Evolutionary conservation across 2,888 invertebrate species (phyloP).

Genomic region (Drosophila formosana): DNA sequence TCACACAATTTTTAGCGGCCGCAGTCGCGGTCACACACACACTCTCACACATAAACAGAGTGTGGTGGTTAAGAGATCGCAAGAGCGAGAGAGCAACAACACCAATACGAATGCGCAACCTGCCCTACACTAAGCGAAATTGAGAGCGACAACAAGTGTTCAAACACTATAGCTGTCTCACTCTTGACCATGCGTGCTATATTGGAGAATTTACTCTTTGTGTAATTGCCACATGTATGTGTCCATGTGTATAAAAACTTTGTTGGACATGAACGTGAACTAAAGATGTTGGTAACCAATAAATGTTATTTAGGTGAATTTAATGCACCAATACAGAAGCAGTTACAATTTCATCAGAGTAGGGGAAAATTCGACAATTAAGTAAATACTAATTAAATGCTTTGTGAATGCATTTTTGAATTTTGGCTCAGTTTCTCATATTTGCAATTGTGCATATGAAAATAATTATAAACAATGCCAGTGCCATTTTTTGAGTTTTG

Average conservation of each 20-base stretch:
- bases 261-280: slow-evolving; percentile 8
- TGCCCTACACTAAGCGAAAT: slow-evolving; percentile 26
- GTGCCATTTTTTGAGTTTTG: neutral
- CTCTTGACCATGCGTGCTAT: slow-evolving; percentile 21
- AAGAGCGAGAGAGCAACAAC: slow-evolving; percentile 9
- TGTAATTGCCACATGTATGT: slow-evolving; percentile 48
- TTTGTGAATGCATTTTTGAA: neutral
- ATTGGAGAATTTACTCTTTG: slow-evolving; percentile 29
- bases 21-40: neutral
- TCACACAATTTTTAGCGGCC: slow-evolving; percentile 1
- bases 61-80: slow-evolving; percentile 18
- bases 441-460: neutral
- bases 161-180: slow-evolving; percentile 32
- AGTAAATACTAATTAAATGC: neutral
- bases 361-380: slow-evolving; percentile 34
- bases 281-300: slow-evolving; percentile 29
- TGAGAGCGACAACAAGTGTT: slow-evolving; percentile 48
- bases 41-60: neutral
- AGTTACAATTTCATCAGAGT: slow-evolving; percentile 63
- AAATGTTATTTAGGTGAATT: slow-evolving; percentile 28
- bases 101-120: slow-evolving; percentile 35
- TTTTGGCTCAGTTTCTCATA: neutral
- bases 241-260: slow-evolving; percentile 29
- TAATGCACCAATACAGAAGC: slow-evolving; percentile 57
- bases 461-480: neutral